These are phyloP conservation scores for Plectrocnemia conspersa DNA, from an alignment of 1,140 invertebrate genomes.

Conservation along the genomic window DNA sequence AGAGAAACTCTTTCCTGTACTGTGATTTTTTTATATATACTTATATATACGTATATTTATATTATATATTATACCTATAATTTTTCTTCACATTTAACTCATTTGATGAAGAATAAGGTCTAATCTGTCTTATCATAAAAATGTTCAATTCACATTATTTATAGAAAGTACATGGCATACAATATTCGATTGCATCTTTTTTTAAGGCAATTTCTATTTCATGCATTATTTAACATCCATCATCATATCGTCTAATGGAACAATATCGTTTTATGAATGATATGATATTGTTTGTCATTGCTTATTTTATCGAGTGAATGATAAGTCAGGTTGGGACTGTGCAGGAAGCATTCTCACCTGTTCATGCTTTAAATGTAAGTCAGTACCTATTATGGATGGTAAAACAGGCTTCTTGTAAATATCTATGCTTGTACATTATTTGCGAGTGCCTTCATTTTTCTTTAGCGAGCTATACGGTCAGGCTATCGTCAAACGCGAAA, in stretches of 20 bases:
- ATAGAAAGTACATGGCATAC: background rate
- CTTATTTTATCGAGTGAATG: conserved; percentile 24
- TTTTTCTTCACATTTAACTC: conserved; percentile 23
- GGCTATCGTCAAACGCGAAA: conserved; percentile 44
- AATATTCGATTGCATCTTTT: background rate
- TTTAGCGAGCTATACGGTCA: conserved; percentile 36
- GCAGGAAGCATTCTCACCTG: conserved; percentile 64
- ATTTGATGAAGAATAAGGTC: conserved; percentile 29
- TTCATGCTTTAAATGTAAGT: conserved; percentile 39
- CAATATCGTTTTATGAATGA: background rate
- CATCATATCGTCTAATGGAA: background rate
- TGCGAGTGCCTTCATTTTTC: conserved; percentile 35
- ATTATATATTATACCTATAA: background rate
- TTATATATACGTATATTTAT: background rate
- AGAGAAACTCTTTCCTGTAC: conserved; percentile 29
- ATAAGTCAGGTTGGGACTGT: conserved; percentile 57
- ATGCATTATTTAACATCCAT: background rate
- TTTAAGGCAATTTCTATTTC: background rate
- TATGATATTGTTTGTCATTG: background rate
- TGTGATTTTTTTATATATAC: conserved; percentile 9
- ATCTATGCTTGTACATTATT: conserved; percentile 53
- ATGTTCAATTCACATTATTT: background rate
- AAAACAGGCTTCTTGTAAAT: conserved; percentile 52
- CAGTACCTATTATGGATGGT: conserved; percentile 32
- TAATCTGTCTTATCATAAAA: conserved; percentile 34